Conservation (phyloP, 2,113 vertebrate genomes). For the Carassius carassius region DNA sequence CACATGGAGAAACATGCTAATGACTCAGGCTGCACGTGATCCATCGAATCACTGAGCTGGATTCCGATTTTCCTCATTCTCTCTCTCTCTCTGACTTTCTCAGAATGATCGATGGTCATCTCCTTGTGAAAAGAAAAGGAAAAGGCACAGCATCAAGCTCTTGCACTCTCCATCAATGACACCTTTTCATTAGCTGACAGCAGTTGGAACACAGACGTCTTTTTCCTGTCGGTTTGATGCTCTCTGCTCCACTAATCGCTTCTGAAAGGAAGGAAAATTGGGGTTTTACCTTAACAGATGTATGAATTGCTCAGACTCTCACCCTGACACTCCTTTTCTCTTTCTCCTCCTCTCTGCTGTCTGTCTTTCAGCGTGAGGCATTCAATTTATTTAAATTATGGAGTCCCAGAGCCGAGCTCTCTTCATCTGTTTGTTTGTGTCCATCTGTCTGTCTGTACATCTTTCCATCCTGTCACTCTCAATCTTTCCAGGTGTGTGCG, state of each 20-base stretch:
- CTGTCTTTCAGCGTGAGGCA: background rate
- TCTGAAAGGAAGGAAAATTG: conserved; percentile 74
- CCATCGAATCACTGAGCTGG: conserved; percentile 1
- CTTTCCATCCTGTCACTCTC: conserved; percentile 8
- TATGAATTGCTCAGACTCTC: conserved; percentile 24
- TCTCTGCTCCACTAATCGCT: conserved; percentile 72
- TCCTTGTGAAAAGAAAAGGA: conserved; percentile 22
- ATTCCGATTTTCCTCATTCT: conserved; percentile 28
- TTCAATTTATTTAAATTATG: conserved; percentile 19
- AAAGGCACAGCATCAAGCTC: conserved; percentile 34
- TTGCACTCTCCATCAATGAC: conserved; percentile 71
- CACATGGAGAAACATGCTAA: conserved; percentile 17
- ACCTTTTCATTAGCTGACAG: conserved; percentile 80
- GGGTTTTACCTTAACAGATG: conserved; percentile 58
- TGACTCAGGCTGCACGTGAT: background rate
- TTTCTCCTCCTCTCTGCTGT: conserved; percentile 6
- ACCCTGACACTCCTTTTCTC: background rate
- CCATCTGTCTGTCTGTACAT: conserved; percentile 15
- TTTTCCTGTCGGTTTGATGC: conserved; percentile 74
- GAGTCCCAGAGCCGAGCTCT: background rate
- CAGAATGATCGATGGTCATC: conserved; percentile 73
- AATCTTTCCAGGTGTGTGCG: conserved; percentile 58
- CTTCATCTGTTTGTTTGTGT: conserved; percentile 30
- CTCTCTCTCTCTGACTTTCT: conserved; percentile 57
- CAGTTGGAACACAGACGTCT: conserved; percentile 75